Evolutionary conservation across 2,888 invertebrate species (phyloP).

Genomic region (Chirona hameri): DNA sequence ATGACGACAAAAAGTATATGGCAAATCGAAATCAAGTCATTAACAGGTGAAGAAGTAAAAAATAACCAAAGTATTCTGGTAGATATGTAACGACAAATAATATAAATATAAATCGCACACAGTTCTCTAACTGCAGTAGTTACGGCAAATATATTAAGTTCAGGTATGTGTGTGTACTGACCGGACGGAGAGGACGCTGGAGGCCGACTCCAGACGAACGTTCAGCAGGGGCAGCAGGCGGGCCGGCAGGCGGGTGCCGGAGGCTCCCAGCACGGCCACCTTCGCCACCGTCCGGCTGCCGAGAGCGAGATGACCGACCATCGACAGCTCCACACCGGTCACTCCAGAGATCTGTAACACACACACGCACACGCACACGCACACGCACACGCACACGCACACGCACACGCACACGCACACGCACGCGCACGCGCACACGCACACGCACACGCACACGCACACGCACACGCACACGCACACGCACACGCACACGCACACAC

Average conservation of each 20-base stretch:
- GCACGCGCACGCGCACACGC: too few species aligned
- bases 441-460: too few species aligned
- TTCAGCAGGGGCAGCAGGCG: slow-evolving; percentile 10
- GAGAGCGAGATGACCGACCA: not conserved
- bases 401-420: too few species aligned
- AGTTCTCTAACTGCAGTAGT: not conserved
- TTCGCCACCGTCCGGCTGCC: not conserved
- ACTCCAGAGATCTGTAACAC: slow-evolving; percentile 22
- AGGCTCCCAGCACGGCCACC: not conserved
- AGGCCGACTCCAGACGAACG: not conserved
- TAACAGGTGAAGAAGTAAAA: not conserved
- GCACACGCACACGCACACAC: too few species aligned
- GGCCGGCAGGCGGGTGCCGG: not conserved
- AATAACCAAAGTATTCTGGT: not conserved
- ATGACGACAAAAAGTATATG: too few species aligned
- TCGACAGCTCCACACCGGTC: not conserved
- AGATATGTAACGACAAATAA: not conserved
- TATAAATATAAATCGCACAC: not conserved
- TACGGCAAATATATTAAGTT: not conserved
- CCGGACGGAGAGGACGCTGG: not conserved
- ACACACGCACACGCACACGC: too few species aligned
- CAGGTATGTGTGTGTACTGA: not conserved
- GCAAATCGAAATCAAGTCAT: not conserved
- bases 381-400: too few species aligned
- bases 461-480: too few species aligned